Conservation (phyloP, 2,888 invertebrate genomes). For the Xylocampa areola region DNA sequence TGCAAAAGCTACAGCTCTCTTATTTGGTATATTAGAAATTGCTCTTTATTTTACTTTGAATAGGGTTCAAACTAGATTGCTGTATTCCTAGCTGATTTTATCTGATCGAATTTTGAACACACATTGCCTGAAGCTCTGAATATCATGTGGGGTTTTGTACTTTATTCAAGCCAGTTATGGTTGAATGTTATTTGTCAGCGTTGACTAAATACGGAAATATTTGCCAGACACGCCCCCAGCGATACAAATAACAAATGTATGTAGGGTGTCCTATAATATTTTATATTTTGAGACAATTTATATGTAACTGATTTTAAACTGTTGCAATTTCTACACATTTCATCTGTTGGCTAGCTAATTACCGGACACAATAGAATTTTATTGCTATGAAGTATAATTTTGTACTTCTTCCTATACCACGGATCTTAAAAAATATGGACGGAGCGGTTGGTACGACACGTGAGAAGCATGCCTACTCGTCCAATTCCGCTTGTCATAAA, state of each 20-base stretch:
- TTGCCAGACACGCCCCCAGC: slow-evolving; percentile 58
- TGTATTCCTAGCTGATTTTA: background rate
- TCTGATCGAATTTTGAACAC: slow-evolving; percentile 23
- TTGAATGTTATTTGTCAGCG: slow-evolving; percentile 11
- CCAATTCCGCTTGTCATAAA: too few relatives aligned
- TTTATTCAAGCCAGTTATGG: background rate
- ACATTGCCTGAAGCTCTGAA: background rate
- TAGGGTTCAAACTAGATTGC: slow-evolving; percentile 12
- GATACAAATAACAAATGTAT: slow-evolving; percentile 1
- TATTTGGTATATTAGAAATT: background rate
- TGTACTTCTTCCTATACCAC: too few relatives aligned
- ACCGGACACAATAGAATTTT: too few relatives aligned
- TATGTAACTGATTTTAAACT: too few relatives aligned
- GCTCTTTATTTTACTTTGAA: fast-evolving
- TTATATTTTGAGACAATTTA: too few relatives aligned
- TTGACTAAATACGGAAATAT: slow-evolving; percentile 23
- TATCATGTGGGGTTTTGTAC: background rate
- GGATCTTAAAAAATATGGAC: too few relatives aligned
- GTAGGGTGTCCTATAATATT: too few relatives aligned
- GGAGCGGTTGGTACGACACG: too few relatives aligned
- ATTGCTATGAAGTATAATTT: too few relatives aligned
- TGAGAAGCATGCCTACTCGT: too few relatives aligned
- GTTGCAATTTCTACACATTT: too few relatives aligned
- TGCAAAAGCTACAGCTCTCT: fast-evolving
- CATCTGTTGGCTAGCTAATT: too few relatives aligned